Evolutionary conservation across 2,797 vertebrate species (phyloP), one percentile per base, ranked within the genome.

Genomic region (Melanotaenia trifasciata): DNA sequence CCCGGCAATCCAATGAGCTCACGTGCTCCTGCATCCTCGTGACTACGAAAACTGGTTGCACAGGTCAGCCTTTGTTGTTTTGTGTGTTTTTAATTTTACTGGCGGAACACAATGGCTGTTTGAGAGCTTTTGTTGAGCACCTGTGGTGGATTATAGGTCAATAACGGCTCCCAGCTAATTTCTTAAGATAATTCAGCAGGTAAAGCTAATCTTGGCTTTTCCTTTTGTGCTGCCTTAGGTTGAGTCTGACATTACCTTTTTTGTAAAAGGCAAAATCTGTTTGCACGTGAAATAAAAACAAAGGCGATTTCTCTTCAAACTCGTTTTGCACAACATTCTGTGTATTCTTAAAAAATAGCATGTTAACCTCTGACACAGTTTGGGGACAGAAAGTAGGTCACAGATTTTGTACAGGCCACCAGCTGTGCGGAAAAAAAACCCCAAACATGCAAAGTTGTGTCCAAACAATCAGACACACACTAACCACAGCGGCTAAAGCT

Each of bases 71-170:
- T 85, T 87, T 91, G 84, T 90, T 63, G 58, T 28, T 20, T 45
- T 13, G 33, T 60, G 40, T 84, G 87, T 86, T 51, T 84, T 90
- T 80, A 74, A 36, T 80, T 80, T 62, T 64, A 50, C 53, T 36
- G 68, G 63, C 66, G 33, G 56, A 84, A 75, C 70, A 79, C 60
- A 24, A 43, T 22, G n/a, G 32, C 62, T 12, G 61, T 67, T 80
- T 11, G 4, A 56, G 64, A 1, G 69, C 72, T 87, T 28, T 86
- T 87, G 75, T 87, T 2, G 7, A 74, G 70, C 91, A 90, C 85
- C 91, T 90, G 87, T 73, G 86, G 53, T 57, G 83, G 90, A 88
- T 93, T 92, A 89, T 0, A 66, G 70, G 71, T 78, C 18, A 40
- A 75, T 81, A 73, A 75, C 38, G 16, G 74, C 83, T 77, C 33